phyloP scores from a whole-genome alignment of 2,113 vertebrate genomes.

The Cololabis saira region DNA sequence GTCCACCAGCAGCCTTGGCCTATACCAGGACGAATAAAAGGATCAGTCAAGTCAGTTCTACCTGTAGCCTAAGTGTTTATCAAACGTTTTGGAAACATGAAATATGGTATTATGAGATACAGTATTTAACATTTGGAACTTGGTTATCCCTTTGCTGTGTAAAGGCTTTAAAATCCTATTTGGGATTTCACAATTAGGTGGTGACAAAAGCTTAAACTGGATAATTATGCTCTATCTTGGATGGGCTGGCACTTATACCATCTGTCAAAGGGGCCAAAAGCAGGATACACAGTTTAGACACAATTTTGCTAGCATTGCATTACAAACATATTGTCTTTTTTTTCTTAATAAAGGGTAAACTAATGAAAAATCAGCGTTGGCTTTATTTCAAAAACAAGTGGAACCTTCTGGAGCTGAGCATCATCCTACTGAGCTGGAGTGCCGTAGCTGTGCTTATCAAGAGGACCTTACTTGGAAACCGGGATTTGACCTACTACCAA shows the following conservation, averaged over 20 bases:
- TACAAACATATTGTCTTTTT: background rate
- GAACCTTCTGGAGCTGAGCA: constrained; percentile 88
- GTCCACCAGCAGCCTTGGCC: no score
- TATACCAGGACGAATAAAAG: no score
- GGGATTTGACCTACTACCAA: constrained; percentile 84
- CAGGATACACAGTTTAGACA: background rate
- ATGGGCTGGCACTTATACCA: background rate
- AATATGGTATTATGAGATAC: no score
- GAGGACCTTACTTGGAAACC: constrained; percentile 80
- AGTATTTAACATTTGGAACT: no score
- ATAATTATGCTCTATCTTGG: no score
- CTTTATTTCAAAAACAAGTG: constrained; percentile 87
- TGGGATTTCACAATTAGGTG: no score
- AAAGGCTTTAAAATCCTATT: no score
- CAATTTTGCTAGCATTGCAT: background rate
- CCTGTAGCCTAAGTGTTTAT: no score
- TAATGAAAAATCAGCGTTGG: constrained; percentile 85
- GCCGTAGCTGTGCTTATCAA: constrained; percentile 86
- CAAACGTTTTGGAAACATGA: no score
- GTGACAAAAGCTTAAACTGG: no score
- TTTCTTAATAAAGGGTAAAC: constrained; percentile 80
- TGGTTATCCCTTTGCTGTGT: no score
- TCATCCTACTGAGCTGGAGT: constrained; percentile 90
- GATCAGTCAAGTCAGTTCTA: no score
- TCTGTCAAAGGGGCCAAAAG: background rate